Evolutionary conservation across 64 coral and sea anemone species (phyloP), one percentile per base, ranked within the genome.

Genomic region (Catalaphyllia jardinei): DNA sequence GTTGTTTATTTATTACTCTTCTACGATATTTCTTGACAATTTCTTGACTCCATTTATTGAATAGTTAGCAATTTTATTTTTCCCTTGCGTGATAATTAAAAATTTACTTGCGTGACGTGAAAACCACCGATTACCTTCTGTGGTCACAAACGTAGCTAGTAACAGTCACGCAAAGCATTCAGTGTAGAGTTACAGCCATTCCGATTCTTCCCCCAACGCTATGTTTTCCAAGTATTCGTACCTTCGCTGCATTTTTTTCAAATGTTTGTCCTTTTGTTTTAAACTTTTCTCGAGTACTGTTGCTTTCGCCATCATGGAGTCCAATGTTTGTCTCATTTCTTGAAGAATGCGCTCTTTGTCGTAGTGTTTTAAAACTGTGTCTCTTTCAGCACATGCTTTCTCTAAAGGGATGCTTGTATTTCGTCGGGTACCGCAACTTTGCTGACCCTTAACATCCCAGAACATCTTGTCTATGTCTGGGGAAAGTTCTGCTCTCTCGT

Each of bases 201-300:
- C 90, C 7, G 90, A 92, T 76, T 92, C 90, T 17, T 92, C 83
- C 24, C 90, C 95, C 29, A 97, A 67, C 7, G 95, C 95, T 46
- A 97, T 92, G 61, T 83, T 97, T 74, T 93, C 92, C 74, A 97
- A 87, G 60, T 97, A 97, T 59, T 91, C 95, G 57, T 88, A 76
- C 75, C 89, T 89, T 20, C 83, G 78, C 73, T 97, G 91, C 74
- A 97, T 90, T 84, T 80, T 79, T 25, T 46, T 87, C 71, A 97
- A 91, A 50, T 89, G 81, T 77, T 79, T 87, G 18, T 86, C 88
- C 29, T 88, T 97, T 69, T 87, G 85, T 80, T 63, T 72, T 1
- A 97, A 78, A 29, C 62, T 75, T 30, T 97, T 93, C 39, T 94
- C 88, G 73, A 82, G 81, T 59, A 62, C 76, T 2, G 73, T 88